Evolutionary conservation across 2,797 vertebrate species (phyloP).

Genomic region (Sebastes itinus): DNA sequence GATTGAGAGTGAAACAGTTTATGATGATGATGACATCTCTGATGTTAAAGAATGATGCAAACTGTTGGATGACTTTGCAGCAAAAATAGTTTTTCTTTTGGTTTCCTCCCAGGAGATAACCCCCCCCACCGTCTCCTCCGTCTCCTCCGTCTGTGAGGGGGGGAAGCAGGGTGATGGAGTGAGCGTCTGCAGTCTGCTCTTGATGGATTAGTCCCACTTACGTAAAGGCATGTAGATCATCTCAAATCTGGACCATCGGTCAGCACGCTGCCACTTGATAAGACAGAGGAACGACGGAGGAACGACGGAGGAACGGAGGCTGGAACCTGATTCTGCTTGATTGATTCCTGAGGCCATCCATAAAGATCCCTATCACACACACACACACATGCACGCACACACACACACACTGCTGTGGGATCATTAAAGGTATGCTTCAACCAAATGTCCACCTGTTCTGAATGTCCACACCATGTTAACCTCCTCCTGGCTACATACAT

Average conservation of each 20-base stretch:
- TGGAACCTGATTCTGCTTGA: conserved; percentile 41
- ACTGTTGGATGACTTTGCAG: not conserved
- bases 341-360: conserved; percentile 54
- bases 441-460: not conserved
- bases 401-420: not conserved
- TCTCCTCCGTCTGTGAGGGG: not conserved
- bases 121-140: no score
- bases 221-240: conserved; percentile 78
- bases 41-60: not conserved
- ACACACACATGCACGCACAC: not conserved
- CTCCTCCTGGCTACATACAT: not conserved
- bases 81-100: not conserved
- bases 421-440: not conserved
- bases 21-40: not conserved
- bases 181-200: conserved; percentile 1
- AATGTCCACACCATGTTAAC: not conserved
- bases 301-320: conserved; percentile 44
- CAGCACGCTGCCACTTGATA: conserved; percentile 56
- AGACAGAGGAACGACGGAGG: conserved; percentile 25
- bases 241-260: conserved; percentile 67
- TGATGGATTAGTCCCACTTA: conserved; percentile 75
- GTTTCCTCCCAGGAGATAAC: not conserved
- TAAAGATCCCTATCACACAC: conserved; percentile 12
- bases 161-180: conserved; percentile 36
- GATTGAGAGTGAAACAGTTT: not conserved